Evolutionary conservation across 2,113 vertebrate species (phyloP).

Genomic region (Colaptes auratus): DNA sequence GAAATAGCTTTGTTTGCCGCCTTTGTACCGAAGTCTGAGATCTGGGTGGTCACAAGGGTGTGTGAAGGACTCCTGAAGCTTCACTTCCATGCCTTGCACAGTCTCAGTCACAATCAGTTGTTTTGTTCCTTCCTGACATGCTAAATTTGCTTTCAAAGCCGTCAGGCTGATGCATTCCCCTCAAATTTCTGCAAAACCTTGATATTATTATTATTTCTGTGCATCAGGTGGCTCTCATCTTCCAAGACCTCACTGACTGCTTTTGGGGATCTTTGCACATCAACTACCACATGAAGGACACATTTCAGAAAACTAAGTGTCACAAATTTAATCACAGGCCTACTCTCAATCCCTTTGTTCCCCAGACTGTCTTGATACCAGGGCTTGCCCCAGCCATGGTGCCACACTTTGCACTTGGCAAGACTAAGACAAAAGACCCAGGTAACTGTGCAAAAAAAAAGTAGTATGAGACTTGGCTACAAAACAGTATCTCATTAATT

Average conservation of each 20-base stretch:
- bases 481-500: neutral
- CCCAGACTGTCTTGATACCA: neutral
- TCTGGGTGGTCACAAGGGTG: neutral
- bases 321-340: neutral
- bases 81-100: neutral
- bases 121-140: neutral
- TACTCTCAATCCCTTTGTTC: neutral
- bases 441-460: neutral
- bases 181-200: neutral
- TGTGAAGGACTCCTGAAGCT: neutral
- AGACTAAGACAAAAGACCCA: neutral
- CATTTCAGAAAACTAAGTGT: neutral
- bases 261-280: neutral
- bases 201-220: neutral
- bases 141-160: neutral
- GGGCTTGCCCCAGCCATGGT: neutral
- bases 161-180: neutral
- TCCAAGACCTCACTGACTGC: neutral
- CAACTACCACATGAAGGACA: neutral
- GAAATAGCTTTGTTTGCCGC: neutral
- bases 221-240: neutral
- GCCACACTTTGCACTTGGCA: neutral
- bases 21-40: accelerated
- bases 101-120: neutral
- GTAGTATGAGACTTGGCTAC: accelerated